Percentiles rank a stretch among this genome's conserved stretches.
Evolutionary conservation across 2,113 vertebrate genomes (phyloP).

Genomic region (Dendrocopos noguchii): DNA sequence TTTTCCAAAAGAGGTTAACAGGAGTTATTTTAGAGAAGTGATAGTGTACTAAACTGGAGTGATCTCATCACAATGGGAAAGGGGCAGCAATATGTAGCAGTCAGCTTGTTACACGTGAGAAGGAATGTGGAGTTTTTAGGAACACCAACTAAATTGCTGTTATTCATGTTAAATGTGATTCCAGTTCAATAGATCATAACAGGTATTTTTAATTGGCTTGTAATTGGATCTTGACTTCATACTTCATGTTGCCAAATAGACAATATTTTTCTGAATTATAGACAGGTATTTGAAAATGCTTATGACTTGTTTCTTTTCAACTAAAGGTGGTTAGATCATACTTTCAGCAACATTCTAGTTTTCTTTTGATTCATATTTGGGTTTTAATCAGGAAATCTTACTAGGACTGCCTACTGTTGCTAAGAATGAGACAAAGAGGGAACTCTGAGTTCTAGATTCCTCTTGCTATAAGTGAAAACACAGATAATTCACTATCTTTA

Average conservation of each 20-base stretch:
- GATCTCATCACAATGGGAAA: neutral
- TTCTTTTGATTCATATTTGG: conserved; percentile 26
- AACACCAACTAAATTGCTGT: neutral
- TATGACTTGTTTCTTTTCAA: neutral
- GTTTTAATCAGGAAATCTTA: conserved; percentile 35
- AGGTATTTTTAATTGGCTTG: neutral
- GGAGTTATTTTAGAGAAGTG: neutral
- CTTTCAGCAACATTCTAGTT: conserved; percentile 21
- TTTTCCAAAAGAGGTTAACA: neutral
- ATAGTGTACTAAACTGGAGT: neutral
- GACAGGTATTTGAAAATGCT: neutral
- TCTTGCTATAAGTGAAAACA: neutral
- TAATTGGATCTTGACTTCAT: neutral
- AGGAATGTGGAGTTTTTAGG: neutral
- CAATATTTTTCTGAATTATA: neutral
- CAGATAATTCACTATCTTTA: neutral
- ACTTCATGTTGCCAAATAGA: neutral
- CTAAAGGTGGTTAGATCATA: neutral
- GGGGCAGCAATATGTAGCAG: neutral
- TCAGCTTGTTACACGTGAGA: neutral
- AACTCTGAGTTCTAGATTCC: conserved; percentile 23
- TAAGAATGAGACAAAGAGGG: neutral
- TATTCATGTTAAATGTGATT: neutral
- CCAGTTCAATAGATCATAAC: neutral
- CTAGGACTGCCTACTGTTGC: neutral